Percentiles rank a stretch among this genome's conserved stretches.
These are phyloP conservation scores for Peromyscus leucopus DNA, from an alignment of 2,113 vertebrate genomes.

Conservation along the genomic window DNA sequence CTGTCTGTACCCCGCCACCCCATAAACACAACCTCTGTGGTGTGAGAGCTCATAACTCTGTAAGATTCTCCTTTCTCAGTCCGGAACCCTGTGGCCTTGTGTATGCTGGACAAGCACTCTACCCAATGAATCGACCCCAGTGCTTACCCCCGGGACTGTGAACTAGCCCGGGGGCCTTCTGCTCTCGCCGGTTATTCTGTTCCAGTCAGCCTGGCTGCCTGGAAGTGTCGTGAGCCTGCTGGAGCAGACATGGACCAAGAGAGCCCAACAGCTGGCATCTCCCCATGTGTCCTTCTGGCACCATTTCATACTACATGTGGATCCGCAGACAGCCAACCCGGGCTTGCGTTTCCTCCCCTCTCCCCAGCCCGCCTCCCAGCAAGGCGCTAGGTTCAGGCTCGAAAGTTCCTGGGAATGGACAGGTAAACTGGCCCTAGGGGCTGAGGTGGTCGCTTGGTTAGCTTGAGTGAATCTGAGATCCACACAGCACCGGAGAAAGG, in stretches of 20 bases:
- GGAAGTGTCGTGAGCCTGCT: neutral
- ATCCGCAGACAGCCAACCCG: neutral
- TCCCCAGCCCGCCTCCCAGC: neutral
- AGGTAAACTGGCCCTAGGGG: neutral
- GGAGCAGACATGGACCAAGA: neutral
- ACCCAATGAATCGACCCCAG: neutral
- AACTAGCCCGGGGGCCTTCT: rapidly evolving
- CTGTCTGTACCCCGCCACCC: neutral
- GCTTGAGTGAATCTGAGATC: neutral
- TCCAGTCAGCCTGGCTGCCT: neutral
- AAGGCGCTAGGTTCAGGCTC: neutral
- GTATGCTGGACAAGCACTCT: neutral
- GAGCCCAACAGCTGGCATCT: neutral
- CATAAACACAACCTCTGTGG: neutral
- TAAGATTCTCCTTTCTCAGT: neutral
- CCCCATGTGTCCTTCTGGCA: neutral
- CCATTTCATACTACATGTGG: neutral
- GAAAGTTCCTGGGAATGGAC: neutral
- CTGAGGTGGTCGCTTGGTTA: neutral
- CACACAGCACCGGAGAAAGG: neutral
- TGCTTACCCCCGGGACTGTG: neutral
- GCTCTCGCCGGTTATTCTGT: rapidly evolving
- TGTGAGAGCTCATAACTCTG: neutral
- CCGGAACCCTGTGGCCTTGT: neutral
- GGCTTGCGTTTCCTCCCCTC: neutral